Conservation (phyloP, 2,888 invertebrate species). For the Augiades crinisus region DNA sequence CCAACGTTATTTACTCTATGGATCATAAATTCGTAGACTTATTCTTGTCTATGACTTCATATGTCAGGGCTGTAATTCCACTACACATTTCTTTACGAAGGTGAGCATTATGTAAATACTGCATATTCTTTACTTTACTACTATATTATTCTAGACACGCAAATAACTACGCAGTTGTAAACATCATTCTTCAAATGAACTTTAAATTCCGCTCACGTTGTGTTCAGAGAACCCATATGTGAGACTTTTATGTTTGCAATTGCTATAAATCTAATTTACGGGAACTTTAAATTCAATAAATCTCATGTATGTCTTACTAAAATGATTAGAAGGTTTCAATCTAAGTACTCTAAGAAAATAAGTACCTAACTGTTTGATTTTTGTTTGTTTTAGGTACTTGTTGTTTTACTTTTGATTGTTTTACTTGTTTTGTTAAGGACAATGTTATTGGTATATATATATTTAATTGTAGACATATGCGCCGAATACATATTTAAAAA, state of each 20-base stretch:
- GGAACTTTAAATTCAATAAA: no score
- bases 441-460: no score
- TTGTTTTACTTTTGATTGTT: no score
- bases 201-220: constrained; percentile 11
- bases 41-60: background rate
- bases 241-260: background rate
- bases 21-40: background rate
- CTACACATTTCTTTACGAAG: background rate
- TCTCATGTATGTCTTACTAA: no score
- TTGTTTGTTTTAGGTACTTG: no score
- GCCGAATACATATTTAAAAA: no score
- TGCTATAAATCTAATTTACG: background rate
- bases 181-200: background rate
- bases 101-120: constrained; percentile 1
- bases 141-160: background rate
- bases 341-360: no score
- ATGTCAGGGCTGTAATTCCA: background rate
- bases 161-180: constrained; percentile 10
- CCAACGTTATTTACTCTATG: background rate
- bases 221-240: background rate
- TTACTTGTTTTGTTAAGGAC: no score
- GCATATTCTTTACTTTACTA: no score
- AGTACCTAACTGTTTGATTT: no score
- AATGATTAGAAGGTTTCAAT: no score
- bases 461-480: no score